A percentile compares a stretch with the other conserved stretches of the same genome.
Conservation (phyloP, 1,140 invertebrate species). For the Aradophagus sp. region DNA sequence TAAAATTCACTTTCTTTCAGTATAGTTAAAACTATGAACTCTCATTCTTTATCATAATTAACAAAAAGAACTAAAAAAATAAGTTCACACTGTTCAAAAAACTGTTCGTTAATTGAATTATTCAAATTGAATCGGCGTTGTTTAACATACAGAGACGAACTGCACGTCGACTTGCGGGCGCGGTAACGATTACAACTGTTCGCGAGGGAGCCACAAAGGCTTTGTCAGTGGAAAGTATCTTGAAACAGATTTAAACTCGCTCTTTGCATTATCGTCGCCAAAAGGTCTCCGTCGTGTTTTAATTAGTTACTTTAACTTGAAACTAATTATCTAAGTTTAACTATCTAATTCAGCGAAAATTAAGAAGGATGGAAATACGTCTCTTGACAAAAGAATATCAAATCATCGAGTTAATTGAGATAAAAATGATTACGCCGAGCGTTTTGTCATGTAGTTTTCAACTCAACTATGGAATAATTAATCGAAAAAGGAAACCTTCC, state of each 20-base stretch:
- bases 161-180: too few species aligned
- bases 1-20: too few species aligned
- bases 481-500: too few species aligned
- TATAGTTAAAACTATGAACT: too few species aligned
- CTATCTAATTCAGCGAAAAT: constrained; percentile 42
- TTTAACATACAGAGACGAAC: too few species aligned
- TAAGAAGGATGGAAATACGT: constrained; percentile 42
- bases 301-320: constrained; percentile 66
- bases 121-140: too few species aligned
- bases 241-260: constrained; percentile 76
- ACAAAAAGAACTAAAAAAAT: too few species aligned
- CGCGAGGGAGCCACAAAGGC: constrained; percentile 74
- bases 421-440: constrained; percentile 4
- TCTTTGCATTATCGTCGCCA: constrained; percentile 63
- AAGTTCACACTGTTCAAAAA: too few species aligned
- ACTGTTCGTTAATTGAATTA: too few species aligned
- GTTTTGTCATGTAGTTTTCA: background rate
- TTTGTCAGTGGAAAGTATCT: constrained; percentile 69
- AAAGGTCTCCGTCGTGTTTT: constrained; percentile 71
- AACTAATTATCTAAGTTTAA: constrained; percentile 55
- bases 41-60: too few species aligned
- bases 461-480: too few species aligned
- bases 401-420: constrained; percentile 29
- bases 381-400: constrained; percentile 40
- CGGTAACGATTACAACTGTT: constrained; percentile 71